Conservation (phyloP, 2,113 vertebrate genomes). For the Myotis davidii region DNA sequence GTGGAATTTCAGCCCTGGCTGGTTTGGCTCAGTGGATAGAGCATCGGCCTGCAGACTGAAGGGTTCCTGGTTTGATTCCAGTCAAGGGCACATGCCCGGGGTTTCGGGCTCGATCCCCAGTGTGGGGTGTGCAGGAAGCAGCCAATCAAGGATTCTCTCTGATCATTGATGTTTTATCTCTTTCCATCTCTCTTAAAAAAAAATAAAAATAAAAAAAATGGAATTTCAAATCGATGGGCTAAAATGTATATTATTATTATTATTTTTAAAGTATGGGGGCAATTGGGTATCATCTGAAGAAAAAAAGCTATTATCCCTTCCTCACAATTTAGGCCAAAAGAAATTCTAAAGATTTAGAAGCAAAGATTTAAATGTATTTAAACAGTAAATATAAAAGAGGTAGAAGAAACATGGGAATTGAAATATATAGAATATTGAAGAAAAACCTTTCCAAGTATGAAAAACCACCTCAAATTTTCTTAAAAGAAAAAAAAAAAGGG, state of each 20-base stretch:
- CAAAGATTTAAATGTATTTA: background rate
- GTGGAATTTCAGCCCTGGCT: background rate
- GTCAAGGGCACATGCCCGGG: too few relatives aligned
- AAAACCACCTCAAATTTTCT: background rate
- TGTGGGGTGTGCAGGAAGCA: too few relatives aligned
- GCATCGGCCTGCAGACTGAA: too few relatives aligned
- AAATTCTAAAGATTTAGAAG: background rate
- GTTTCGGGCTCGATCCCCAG: too few relatives aligned
- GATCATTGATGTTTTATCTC: too few relatives aligned
- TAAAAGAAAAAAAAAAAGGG: background rate
- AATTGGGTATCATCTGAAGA: background rate
- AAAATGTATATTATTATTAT: background rate
- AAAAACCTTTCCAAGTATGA: background rate
- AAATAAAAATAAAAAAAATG: too few relatives aligned
- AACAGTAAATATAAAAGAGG: background rate
- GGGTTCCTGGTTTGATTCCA: too few relatives aligned
- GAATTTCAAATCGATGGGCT: background rate
- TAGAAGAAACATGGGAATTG: constrained; percentile 12
- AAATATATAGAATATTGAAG: background rate
- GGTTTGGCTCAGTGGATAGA: too few relatives aligned
- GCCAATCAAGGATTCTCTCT: too few relatives aligned
- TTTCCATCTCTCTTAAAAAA: too few relatives aligned
- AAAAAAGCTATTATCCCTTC: background rate
- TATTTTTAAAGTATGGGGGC: too few relatives aligned
- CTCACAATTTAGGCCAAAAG: constrained; percentile 1